Base-by-base conservation (phyloP, 2,888 invertebrate species). In the Petrolisthes manimaculis region DNA sequence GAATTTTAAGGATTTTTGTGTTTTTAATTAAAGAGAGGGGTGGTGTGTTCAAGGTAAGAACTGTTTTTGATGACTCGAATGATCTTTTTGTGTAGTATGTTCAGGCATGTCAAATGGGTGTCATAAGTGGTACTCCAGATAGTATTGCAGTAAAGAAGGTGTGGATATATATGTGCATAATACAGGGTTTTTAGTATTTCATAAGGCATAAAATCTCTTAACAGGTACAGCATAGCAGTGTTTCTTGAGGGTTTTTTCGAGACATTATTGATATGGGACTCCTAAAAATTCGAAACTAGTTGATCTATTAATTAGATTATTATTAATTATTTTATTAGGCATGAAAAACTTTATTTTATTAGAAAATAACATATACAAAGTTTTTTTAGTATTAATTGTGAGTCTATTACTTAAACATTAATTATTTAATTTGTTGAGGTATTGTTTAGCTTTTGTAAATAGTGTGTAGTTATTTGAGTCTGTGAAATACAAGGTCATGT, bases 91-190 rank as follows among this genome's bases (percentile, higher is more conserved):
- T 4, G 24, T 75, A 75, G 37, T 75, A 75, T 37, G 18, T 75
- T 37, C 51, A 75, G 6, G 6, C 75, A 75, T 75, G 37, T 75
- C 5, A 75, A 51, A 75, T 75, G 37, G n/a, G 75, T 75, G n/a
- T 0, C 9, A 71, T 18, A n/a, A 75, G 75, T 75, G 75, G 24
- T 75, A 51, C 37, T 5, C 51, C 75, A 75, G 75, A 75, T 37
- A 51, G 75, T 24, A 51, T 75, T 75, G 51, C 75, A 75, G 75
- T 24, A 75, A 37, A 75, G 75, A 51, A 75, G 75, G 51, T 75
- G 75, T 74, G 12, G 74, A 8, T 74, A 74, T 74, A 74, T 75
- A 51, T 75, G 37, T 37, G 37, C 6, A 18, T 4, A 37, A 75
- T 37, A 75, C 37, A 37, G 37, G 37, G 75, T 21, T 75, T 75